These are phyloP conservation scores for Hypsibius dujardini DNA, from an alignment of 1,140 invertebrate genomes.

Conservation along the genomic window DNA sequence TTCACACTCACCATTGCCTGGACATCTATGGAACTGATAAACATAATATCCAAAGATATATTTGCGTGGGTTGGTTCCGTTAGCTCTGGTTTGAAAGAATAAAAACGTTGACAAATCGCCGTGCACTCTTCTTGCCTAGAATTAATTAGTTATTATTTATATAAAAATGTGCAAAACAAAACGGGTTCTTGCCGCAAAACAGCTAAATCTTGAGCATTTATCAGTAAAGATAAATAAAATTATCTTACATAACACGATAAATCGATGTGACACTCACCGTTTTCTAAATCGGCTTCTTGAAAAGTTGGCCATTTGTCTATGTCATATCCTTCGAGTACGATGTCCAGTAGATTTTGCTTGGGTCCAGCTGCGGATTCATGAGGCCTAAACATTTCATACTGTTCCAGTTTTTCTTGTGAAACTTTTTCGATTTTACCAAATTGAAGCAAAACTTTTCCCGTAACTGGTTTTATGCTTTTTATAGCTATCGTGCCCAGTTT, in stretches of 20 bases:
- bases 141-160: too few relatives aligned
- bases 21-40: slow-evolving; percentile 15
- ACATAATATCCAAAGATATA: slow-evolving; percentile 7
- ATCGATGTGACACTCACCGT: background rate
- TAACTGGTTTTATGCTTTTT: background rate
- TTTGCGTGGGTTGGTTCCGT: background rate
- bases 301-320: slow-evolving; percentile 2
- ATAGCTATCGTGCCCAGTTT: background rate
- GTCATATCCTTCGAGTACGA: background rate
- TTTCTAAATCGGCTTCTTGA: slow-evolving; percentile 5
- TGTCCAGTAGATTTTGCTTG: slow-evolving; percentile 10
- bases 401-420: background rate
- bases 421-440: background rate
- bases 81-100: background rate
- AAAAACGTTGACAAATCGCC: too few relatives aligned
- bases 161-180: too few relatives aligned
- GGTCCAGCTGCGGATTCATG: background rate
- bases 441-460: background rate
- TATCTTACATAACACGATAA: too few relatives aligned
- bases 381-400: background rate
- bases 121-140: too few relatives aligned
- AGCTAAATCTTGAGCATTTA: too few relatives aligned
- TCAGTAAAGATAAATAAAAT: too few relatives aligned
- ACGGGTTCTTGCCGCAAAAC: too few relatives aligned
- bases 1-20: slow-evolving; percentile 1